Base-by-base conservation (phyloP, 2,113 vertebrate genomes). In the Emberiza fucata region DNA sequence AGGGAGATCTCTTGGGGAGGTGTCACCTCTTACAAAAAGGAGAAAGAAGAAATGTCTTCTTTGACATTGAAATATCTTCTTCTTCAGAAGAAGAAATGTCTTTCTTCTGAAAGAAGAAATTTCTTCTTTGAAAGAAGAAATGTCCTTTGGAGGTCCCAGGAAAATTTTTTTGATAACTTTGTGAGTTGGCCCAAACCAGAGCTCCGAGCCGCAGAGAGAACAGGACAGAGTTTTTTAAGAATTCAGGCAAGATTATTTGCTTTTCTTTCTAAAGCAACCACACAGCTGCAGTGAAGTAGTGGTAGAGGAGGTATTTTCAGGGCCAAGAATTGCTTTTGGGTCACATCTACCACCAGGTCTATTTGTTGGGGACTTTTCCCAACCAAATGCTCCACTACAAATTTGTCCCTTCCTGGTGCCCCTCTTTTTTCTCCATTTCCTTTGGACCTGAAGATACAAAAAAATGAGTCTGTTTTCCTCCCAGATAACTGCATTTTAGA, bases 1-100 rank as follows among this genome's bases (percentile, higher is more conserved):
- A 0, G 39, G 44, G 14, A 0, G 0, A 77, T 33, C 12, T 48
- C 40, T 9, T 65, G 0, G 2, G 23, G 35, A 69, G 13, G 6
- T 22, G 33, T 6, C 35, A 11, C 2, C 56, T 31, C 39, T 5
- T 8, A 4, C 12, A 17, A 14, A 85, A 75, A 71, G 5, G 57
- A 48, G 31, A 48, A 48, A 48, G 24, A 14, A 48, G 5, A 24
- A 48, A 48, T 48, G 23, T 48, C 23, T 48, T 48, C 47, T 48
- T 24, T 48, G 47, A 48, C 47, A 14, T 48, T 48, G 47, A 48
- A 48, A 48, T 14, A 4, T 48, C 23, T 48, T 48, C 21, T 47
- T 47, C 47, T 24, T 24, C 23, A 14, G 23, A 23, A 48, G 47
- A 48, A 47, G 11, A 47, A 47, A 47, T 14, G 23, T 48, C 23